Conservation (phyloP, 2,113 vertebrate species). For the rabbit (Oryctolagus cuniculus) region DNA sequence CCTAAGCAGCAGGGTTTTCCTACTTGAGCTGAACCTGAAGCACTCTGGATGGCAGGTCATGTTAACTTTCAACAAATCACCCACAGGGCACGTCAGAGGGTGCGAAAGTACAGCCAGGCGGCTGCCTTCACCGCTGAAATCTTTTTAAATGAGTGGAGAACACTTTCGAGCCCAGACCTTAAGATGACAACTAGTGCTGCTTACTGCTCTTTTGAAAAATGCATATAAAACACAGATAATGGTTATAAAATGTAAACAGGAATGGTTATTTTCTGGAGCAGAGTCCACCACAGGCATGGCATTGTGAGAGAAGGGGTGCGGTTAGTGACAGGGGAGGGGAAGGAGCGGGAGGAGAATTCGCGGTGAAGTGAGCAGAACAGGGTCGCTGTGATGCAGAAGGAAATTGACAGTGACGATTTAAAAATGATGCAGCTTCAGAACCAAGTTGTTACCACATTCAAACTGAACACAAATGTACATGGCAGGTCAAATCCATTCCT, state of each 20-base stretch:
- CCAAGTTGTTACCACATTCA: conserved; percentile 60
- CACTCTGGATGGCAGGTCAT: conserved; percentile 42
- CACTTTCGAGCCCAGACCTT: conserved; percentile 77
- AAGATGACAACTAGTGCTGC: conserved; percentile 75
- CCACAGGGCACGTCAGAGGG: neutral
- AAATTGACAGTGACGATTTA: conserved; percentile 81
- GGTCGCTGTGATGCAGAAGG: conserved; percentile 83
- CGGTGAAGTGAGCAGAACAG: conserved; percentile 79
- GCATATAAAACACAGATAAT: conserved; percentile 75
- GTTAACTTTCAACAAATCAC: conserved; percentile 7
- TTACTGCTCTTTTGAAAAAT: conserved; percentile 69
- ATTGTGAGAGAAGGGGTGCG: conserved; percentile 81
- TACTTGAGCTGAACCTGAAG: neutral
- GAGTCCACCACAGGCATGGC: conserved; percentile 82
- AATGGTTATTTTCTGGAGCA: conserved; percentile 81
- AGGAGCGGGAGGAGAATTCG: conserved; percentile 74
- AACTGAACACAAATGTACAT: conserved; percentile 72
- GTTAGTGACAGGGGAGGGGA: conserved; percentile 75
- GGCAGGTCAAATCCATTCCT: conserved; percentile 75
- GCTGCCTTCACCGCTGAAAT: conserved; percentile 66
- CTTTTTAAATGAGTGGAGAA: conserved; percentile 60
- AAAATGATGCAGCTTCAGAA: conserved; percentile 88
- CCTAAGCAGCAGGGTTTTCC: neutral
- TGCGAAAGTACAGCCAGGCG: conserved; percentile 53
- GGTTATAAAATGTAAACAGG: conserved; percentile 78